A percentile compares a stretch with the other conserved stretches of the same genome.
Evolutionary conservation across 1,140 invertebrate genomes (phyloP).

Genomic region (Papilio helenus): DNA sequence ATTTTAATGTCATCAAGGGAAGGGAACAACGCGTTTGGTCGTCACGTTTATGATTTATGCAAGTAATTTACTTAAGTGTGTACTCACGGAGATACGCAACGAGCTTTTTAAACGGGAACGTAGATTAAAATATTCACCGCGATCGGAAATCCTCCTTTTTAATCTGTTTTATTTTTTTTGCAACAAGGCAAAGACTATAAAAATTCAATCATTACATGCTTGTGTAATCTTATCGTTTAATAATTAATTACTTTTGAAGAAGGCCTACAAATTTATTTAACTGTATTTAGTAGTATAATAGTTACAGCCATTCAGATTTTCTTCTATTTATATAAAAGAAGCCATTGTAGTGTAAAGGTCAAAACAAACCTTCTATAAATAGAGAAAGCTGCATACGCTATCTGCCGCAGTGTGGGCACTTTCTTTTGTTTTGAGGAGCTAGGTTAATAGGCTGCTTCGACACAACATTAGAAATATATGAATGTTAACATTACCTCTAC

Average conservation of each 20-base stretch:
- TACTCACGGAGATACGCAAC: constrained; percentile 64
- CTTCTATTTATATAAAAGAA: constrained; percentile 25
- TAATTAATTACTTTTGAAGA: background rate
- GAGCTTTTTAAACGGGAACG: constrained; percentile 53
- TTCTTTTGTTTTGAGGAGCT: constrained; percentile 20
- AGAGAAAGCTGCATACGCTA: constrained; percentile 33
- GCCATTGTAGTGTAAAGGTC: constrained; percentile 30
- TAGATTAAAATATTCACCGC: constrained; percentile 73
- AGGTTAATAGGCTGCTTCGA: constrained; percentile 9
- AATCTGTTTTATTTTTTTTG: background rate
- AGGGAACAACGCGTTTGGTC: constrained; percentile 53
- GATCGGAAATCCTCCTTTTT: background rate
- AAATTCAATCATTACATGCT: background rate
- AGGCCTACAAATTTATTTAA: background rate
- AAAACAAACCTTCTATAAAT: constrained; percentile 33
- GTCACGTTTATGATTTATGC: constrained; percentile 79
- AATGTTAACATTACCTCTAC: background rate
- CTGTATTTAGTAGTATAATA: too few relatives aligned
- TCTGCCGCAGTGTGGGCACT: constrained; percentile 19
- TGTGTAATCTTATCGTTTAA: background rate
- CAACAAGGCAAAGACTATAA: background rate
- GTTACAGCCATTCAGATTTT: too few relatives aligned
- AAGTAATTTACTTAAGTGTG: constrained; percentile 80
- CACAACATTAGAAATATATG: background rate
- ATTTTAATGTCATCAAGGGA: constrained; percentile 46